Percentiles rank a stretch among this genome's conserved stretches.
Evolutionary conservation across 2,888 invertebrate genomes (phyloP).

Genomic region (Chymomyza procnemis): DNA sequence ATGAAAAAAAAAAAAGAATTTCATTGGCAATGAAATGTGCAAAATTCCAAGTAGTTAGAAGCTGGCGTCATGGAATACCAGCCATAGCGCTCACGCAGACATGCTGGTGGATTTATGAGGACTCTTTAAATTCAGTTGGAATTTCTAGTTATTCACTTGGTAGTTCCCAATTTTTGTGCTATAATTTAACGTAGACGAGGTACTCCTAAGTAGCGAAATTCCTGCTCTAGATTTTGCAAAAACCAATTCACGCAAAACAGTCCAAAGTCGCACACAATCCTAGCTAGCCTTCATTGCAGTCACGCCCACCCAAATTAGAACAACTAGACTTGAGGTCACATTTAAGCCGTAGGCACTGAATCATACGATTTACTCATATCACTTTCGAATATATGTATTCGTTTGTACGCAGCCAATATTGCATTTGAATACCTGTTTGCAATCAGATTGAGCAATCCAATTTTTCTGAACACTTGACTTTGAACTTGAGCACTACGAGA

Average conservation of each 20-base stretch:
- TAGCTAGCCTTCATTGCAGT: neutral
- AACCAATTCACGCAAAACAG: no score
- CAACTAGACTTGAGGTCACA: neutral
- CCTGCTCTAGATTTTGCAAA: no score
- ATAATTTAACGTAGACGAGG: no score
- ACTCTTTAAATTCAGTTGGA: no score
- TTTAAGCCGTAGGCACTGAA: slow-evolving; percentile 28
- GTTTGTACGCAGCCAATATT: slow-evolving; percentile 13
- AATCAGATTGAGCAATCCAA: slow-evolving; percentile 18
- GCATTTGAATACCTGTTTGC: slow-evolving; percentile 38
- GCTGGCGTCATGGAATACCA: neutral
- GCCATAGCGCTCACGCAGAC: neutral
- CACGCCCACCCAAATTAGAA: neutral
- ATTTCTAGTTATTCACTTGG: no score
- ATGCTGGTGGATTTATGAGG: no score
- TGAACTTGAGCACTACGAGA: slow-evolving; percentile 53
- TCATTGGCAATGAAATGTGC: neutral
- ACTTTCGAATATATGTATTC: slow-evolving; percentile 40
- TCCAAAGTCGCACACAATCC: no score
- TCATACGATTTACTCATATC: slow-evolving; percentile 30
- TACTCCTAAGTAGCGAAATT: no score
- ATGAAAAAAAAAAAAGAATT: neutral
- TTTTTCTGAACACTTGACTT: slow-evolving; percentile 41
- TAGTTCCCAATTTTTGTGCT: no score
- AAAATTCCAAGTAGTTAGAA: neutral